Evolutionary conservation across 1,140 invertebrate genomes (phyloP), one percentile per base, ranked within the genome.

Genomic region (Ectropis grisescens): DNA sequence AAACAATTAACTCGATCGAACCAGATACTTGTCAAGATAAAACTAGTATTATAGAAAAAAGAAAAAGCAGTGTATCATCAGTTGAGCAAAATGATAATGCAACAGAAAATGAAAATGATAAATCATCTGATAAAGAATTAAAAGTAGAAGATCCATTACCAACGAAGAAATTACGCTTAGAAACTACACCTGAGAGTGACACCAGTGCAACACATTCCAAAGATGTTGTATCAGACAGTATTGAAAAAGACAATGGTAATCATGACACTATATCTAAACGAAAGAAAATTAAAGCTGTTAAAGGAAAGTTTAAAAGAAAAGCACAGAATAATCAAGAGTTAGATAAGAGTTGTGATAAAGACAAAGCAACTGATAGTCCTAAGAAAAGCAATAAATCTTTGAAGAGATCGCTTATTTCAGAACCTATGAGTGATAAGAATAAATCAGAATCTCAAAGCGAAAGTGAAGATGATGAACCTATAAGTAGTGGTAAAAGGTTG

Each of bases 371-470:
- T 41, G 47, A 35, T 51, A 59, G 58, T 39, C 41, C 47, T 29
- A 68, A 60, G 15, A 71, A 67, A 41, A 34, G 32, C 13, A 65
- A 54, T 44, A 80, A 83, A 59, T 70, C 75, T 14, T 47, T 81
- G 13, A 81, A 80, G 33, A 51, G 72, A 24, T 65, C 70, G 15
- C 37, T 79, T n/a, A 41, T 75, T 29, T 65, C 75, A 36, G 40
- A 58, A 10, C 62, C 62, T 2, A 33, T 64, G 14, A 69, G 61
- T 60, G 71, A 78, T 40, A 82, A 71, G 60, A 71, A 49, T 37
- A 68, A 75, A 59, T 64, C 74, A 26, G 82, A 80, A 74, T 83
- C 82, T 66, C 69, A 70, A 34, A 79, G 71, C 27, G 82, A 83
- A 41, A 78, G 72, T 37, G 82, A 83, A 15, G 68, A 70, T 15